A percentile compares a stretch with the other conserved stretches of the same genome.
Evolutionary conservation across 2,888 invertebrate genomes (phyloP).

Genomic region (Trichacis sp.): DNA sequence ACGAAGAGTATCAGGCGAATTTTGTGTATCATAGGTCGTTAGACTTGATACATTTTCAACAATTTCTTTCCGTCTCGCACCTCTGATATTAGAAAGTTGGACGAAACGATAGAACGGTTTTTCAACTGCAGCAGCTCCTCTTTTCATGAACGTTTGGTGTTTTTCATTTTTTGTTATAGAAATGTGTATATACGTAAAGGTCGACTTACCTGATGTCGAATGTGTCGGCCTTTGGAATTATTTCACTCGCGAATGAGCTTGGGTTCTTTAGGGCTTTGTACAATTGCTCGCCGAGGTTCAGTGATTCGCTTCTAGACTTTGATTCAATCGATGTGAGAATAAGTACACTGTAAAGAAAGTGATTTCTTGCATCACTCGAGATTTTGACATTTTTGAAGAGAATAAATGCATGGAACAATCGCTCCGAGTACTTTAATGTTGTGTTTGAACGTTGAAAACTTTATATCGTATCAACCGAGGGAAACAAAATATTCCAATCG

Average conservation of each 20-base stretch:
- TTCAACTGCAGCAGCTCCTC: neutral
- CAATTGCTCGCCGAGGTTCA: slow-evolving; percentile 23
- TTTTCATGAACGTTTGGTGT: neutral
- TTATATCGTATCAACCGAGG: neutral
- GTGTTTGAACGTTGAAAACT: neutral
- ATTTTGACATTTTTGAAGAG: neutral
- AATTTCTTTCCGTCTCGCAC: neutral
- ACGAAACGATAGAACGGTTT: no score
- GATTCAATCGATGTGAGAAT: slow-evolving; percentile 12
- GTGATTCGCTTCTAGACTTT: neutral
- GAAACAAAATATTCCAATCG: no score
- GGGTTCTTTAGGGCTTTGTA: slow-evolving; percentile 18
- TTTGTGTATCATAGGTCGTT: slow-evolving; percentile 21
- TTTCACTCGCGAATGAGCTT: slow-evolving; percentile 20
- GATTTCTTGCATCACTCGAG: neutral
- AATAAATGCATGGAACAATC: neutral
- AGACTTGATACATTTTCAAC: slow-evolving; percentile 1
- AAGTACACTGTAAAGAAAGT: no score
- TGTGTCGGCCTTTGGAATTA: slow-evolving; percentile 23
- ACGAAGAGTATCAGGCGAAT: slow-evolving; percentile 15
- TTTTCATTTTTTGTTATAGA: slow-evolving; percentile 10
- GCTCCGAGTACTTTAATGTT: neutral
- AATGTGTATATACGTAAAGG: slow-evolving; percentile 14
- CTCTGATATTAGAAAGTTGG: neutral
- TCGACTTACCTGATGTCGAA: slow-evolving; percentile 40